Conservation (phyloP, 2,888 invertebrate species). For the Tuta absoluta region DNA sequence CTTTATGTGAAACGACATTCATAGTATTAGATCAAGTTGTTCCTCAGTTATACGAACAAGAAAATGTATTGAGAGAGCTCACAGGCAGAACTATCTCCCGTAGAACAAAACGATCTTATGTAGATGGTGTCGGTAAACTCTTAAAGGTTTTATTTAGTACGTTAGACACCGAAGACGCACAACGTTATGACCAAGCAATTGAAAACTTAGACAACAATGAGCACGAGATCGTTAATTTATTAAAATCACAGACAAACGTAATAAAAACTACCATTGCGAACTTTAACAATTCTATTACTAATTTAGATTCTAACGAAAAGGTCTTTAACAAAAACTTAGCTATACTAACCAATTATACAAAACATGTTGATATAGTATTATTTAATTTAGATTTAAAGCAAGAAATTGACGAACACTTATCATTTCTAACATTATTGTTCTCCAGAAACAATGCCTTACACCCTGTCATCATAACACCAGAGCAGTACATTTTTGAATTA, state of each 20-base stretch:
- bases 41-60: slow-evolving; percentile 32
- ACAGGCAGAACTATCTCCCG: slow-evolving; percentile 25
- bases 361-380: slow-evolving; percentile 25
- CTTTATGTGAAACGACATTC: slow-evolving; percentile 31
- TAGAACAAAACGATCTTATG: slow-evolving; percentile 33
- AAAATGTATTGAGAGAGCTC: slow-evolving; percentile 33
- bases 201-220: slow-evolving; percentile 33
- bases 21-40: slow-evolving; percentile 32
- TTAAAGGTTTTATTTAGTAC: slow-evolving; percentile 38
- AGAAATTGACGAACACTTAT: slow-evolving; percentile 35
- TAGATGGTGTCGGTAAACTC: slow-evolving; percentile 36
- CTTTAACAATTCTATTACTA: slow-evolving; percentile 34
- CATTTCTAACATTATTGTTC: slow-evolving; percentile 34
- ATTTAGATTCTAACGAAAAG: slow-evolving; percentile 31
- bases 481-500: slow-evolving; percentile 32
- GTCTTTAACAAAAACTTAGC: slow-evolving; percentile 35
- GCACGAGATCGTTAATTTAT: slow-evolving; percentile 31
- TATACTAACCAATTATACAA: slow-evolving; percentile 32
- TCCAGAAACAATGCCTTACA: slow-evolving; percentile 35
- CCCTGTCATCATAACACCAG: slow-evolving; percentile 33
- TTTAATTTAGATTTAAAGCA: slow-evolving; percentile 34
- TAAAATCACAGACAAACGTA: slow-evolving; percentile 33
- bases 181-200: slow-evolving; percentile 35
- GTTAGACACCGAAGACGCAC: slow-evolving; percentile 34
- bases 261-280: slow-evolving; percentile 33